These are phyloP conservation scores for Lumbricus terrestris DNA, from an alignment of 2,888 invertebrate species.

Conservation along the genomic window DNA sequence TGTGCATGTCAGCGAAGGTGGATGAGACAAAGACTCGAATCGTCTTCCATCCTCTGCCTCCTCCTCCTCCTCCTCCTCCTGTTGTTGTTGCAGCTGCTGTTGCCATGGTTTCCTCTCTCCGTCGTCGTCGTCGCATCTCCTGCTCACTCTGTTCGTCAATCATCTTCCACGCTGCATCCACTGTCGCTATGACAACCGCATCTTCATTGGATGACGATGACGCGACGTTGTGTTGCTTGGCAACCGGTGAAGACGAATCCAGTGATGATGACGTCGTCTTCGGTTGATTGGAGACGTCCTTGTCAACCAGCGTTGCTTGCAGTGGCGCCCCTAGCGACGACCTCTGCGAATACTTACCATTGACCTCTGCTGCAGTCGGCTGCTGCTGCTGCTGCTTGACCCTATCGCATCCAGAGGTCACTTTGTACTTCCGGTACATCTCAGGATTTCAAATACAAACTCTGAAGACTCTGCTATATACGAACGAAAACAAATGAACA, in stretches of 20 bases:
- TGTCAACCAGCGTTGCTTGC: background rate
- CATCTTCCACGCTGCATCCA: background rate
- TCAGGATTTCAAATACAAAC: background rate
- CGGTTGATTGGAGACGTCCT: background rate
- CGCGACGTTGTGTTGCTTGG: background rate
- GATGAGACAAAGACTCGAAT: conserved; percentile 57
- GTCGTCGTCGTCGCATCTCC: conserved; percentile 15
- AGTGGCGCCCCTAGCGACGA: background rate
- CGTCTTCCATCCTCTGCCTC: conserved; percentile 45
- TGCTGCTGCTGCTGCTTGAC: background rate
- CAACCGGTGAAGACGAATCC: background rate
- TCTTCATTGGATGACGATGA: background rate
- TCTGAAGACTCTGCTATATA: background rate
- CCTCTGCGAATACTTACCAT: background rate
- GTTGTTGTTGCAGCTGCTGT: no score
- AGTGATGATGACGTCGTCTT: background rate
- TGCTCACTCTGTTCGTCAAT: conserved; percentile 4
- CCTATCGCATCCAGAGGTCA: background rate
- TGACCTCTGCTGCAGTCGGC: background rate
- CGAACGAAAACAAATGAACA: background rate
- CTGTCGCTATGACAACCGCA: background rate
- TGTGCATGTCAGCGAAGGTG: conserved; percentile 57
- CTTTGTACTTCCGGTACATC: background rate
- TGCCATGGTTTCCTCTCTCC: conserved; percentile 14
- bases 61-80: background rate